Percentiles rank a stretch among this genome's conserved stretches.
phyloP scores from a whole-genome alignment of 64 coral and sea anemone species.

The Montipora sp. region DNA sequence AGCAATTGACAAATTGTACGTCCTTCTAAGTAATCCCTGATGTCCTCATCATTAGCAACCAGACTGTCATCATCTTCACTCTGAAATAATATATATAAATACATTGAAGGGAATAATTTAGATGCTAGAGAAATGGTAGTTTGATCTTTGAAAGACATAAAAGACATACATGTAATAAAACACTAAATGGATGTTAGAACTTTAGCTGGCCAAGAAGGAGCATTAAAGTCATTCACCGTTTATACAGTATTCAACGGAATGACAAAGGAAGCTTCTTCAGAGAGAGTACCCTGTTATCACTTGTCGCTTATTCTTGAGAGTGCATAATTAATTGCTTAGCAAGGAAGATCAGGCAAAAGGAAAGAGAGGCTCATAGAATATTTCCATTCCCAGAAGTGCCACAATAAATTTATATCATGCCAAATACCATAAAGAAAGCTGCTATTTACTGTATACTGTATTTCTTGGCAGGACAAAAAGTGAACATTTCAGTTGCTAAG shows the following conservation, averaged over 20 bases:
- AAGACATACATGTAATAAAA: background rate
- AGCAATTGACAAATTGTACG: background rate
- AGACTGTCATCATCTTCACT: background rate
- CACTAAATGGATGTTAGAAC: constrained; percentile 5
- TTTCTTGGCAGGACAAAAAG: no score
- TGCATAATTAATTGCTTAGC: no score
- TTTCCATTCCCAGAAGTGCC: no score
- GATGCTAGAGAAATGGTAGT: background rate
- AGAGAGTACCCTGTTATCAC: no score
- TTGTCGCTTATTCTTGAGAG: no score
- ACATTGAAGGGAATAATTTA: background rate
- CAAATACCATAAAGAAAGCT: no score
- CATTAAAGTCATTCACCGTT: background rate
- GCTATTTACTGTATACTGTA: no score
- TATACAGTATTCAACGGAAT: background rate
- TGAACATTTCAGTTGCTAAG: no score
- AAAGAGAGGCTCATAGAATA: no score
- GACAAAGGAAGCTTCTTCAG: no score
- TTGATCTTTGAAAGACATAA: background rate
- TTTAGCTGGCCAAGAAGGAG: constrained; percentile 3
- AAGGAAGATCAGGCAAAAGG: no score
- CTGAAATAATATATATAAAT: background rate
- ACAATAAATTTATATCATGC: no score
- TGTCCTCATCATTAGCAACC: background rate
- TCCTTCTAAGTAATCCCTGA: constrained; percentile 4